phyloP scores from a whole-genome alignment of 2,113 vertebrate species.

The Epinephelus moara region DNA sequence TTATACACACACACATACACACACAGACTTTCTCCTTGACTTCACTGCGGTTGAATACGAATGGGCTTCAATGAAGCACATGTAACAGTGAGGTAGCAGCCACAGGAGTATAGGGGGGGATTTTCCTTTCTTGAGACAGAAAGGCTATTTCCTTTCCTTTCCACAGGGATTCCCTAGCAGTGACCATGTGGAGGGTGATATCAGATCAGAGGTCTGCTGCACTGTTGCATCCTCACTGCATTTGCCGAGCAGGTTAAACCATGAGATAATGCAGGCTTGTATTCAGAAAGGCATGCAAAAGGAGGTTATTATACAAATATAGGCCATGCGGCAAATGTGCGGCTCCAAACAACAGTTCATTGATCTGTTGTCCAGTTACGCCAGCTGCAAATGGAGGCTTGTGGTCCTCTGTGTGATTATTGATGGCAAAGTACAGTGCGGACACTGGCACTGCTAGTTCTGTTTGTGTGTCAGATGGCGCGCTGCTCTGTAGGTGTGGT shows the following conservation, averaged over 20 bases:
- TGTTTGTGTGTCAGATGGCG: conserved; percentile 33
- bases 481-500: conserved; percentile 11
- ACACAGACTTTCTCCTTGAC: conserved; percentile 70
- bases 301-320: not conserved
- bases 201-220: conserved; percentile 20
- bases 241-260: not conserved
- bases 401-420: conserved; percentile 24
- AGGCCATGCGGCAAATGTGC: not conserved
- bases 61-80: conserved; percentile 72
- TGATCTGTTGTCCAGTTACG: conserved; percentile 21
- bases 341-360: conserved; percentile 25
- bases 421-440: conserved; percentile 12
- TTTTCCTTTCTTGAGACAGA: conserved; percentile 59
- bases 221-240: not conserved
- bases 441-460: not conserved
- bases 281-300: not conserved
- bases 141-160: conserved; percentile 44
- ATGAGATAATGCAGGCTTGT: conserved; percentile 5
- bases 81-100: conserved; percentile 64
- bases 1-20: conserved; percentile 53
- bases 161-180: conserved; percentile 51
- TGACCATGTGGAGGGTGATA: conserved; percentile 10
- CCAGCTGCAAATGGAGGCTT: conserved; percentile 23
- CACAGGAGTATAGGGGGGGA: conserved; percentile 53
- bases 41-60: conserved; percentile 73